Evolutionary conservation across 1,140 invertebrate genomes (phyloP).

Genomic region (Drosophila willistoni): DNA sequence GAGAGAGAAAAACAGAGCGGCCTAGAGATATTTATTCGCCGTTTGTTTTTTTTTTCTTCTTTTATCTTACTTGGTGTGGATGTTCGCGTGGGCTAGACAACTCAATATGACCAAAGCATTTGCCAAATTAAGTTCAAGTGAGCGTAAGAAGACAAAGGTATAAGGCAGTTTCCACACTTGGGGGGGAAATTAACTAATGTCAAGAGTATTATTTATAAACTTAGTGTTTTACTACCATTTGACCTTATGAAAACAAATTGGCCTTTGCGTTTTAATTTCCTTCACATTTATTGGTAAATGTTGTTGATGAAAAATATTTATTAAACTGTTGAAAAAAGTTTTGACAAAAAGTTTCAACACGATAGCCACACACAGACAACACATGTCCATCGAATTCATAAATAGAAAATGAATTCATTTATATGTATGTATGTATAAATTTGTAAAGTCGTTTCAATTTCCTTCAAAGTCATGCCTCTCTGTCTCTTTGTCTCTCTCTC

Average conservation of each 20-base stretch:
- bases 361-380: no score
- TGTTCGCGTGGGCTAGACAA: no score
- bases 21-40: background rate
- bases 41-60: no score
- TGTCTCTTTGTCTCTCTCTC: no score
- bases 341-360: background rate
- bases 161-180: no score
- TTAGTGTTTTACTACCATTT: background rate
- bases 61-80: no score
- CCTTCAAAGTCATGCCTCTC: background rate
- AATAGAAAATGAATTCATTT: background rate
- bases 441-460: background rate
- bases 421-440: background rate
- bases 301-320: background rate
- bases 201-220: no score
- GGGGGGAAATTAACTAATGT: no score
- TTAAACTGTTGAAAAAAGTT: constrained; percentile 4
- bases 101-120: constrained; percentile 5
- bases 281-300: background rate
- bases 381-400: background rate
- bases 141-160: constrained; percentile 2
- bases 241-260: background rate
- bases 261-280: background rate
- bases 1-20: background rate
- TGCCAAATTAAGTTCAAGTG: constrained; percentile 32